Evolutionary conservation across 1,140 invertebrate genomes (phyloP).

Genomic region (Copidosoma floridanum): DNA sequence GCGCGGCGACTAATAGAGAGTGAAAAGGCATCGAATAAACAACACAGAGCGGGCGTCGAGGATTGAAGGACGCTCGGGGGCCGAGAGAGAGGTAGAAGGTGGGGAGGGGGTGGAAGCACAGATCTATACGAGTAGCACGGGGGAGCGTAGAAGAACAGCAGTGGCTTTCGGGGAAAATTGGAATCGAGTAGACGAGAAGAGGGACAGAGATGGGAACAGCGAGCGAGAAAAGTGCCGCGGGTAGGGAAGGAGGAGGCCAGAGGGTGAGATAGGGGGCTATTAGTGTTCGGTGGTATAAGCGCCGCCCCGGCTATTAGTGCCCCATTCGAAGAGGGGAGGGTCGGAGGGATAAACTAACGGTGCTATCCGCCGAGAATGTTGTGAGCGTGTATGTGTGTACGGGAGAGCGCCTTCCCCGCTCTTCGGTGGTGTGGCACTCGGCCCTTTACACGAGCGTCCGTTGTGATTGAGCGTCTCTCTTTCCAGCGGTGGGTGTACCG

Average conservation of each 20-base stretch:
- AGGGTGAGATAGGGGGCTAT: conserved; percentile 53
- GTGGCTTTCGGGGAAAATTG: conserved; percentile 2
- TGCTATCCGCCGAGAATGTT: too few relatives aligned
- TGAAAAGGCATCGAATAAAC: conserved; percentile 59
- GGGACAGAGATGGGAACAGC: conserved; percentile 28
- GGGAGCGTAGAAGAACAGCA: too few relatives aligned
- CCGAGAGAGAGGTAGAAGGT: background rate
- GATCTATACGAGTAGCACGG: background rate
- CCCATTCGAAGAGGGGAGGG: too few relatives aligned
- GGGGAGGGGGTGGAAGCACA: conserved; percentile 7
- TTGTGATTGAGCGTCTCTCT: conserved; percentile 1
- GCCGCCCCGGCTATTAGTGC: conserved; percentile 56
- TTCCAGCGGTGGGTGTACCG: too few relatives aligned
- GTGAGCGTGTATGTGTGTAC: too few relatives aligned
- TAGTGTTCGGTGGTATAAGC: conserved; percentile 54
- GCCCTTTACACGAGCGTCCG: conserved; percentile 28
- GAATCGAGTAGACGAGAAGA: conserved; percentile 5
- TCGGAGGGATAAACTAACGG: too few relatives aligned
- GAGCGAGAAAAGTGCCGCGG: conserved; percentile 7
- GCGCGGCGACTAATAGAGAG: conserved; percentile 55
- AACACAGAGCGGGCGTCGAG: conserved; percentile 47
- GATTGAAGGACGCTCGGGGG: conserved; percentile 17
- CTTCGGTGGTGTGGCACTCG: conserved; percentile 30
- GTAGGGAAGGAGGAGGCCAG: too few relatives aligned
- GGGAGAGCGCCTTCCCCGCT: conserved; percentile 38